Percentiles rank a stretch among this genome's conserved stretches.
phyloP scores from a whole-genome alignment of 2,113 vertebrate species.

The Gobio gobio region DNA sequence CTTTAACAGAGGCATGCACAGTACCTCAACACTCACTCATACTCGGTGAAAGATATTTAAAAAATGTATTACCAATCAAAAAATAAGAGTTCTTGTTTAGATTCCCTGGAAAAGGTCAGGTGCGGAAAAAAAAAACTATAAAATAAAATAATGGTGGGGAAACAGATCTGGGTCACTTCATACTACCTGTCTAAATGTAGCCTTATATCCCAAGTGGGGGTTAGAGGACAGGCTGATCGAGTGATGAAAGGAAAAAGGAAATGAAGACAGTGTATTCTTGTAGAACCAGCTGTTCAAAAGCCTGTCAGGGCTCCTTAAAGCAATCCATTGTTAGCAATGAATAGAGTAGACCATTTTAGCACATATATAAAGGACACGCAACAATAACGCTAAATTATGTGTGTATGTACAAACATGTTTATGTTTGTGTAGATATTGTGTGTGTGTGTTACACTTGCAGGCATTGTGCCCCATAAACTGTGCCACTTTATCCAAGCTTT shows the following conservation, averaged over 20 bases:
- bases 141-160: not conserved
- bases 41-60: not conserved
- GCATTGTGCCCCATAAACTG: constrained; percentile 9
- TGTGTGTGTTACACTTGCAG: constrained; percentile 15
- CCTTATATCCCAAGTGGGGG: constrained; percentile 32
- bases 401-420: not conserved
- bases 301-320: not conserved
- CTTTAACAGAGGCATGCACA: not conserved
- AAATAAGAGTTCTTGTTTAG: constrained; percentile 5
- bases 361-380: not conserved
- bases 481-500: constrained; percentile 24
- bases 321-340: constrained; percentile 1
- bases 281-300: constrained; percentile 26
- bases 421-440: not conserved
- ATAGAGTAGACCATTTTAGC: not conserved
- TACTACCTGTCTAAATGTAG: constrained; percentile 43
- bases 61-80: not conserved
- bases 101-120: constrained; percentile 1
- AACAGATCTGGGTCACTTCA: constrained; percentile 41
- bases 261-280: constrained; percentile 25
- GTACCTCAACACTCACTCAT: not conserved
- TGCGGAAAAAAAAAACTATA: not conserved
- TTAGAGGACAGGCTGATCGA: constrained; percentile 34
- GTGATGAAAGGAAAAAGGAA: constrained; percentile 31
- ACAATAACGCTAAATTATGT: not conserved